Conservation (phyloP, 2,888 invertebrate species). For the Carpatolechia fugitivella region DNA sequence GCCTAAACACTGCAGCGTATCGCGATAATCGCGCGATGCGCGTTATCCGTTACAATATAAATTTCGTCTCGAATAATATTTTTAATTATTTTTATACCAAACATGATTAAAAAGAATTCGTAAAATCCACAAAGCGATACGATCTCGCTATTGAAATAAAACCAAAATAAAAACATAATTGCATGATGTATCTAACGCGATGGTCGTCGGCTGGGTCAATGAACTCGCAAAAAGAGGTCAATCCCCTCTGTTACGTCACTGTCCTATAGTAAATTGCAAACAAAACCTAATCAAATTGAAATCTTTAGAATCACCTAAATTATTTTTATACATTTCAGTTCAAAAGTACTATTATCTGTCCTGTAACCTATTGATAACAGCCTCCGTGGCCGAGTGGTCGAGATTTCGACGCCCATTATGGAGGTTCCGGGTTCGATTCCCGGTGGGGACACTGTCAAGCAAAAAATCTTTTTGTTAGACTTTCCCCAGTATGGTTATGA, state of each 20-base stretch:
- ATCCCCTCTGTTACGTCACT: constrained; percentile 56
- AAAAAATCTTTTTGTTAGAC: too few relatives aligned
- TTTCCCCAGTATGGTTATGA: too few relatives aligned
- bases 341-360: too few relatives aligned
- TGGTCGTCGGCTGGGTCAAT: constrained; percentile 65
- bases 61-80: not conserved
- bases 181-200: constrained; percentile 47
- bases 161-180: constrained; percentile 17
- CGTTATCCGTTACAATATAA: not conserved
- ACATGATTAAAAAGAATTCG: not conserved
- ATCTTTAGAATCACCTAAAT: too few relatives aligned
- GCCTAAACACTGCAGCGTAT: too few relatives aligned
- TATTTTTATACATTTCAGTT: too few relatives aligned
- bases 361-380: too few relatives aligned
- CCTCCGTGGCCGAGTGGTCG: too few relatives aligned
- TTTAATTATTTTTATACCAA: not conserved
- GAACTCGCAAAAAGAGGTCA: constrained; percentile 70
- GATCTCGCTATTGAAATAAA: constrained; percentile 11
- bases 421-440: too few relatives aligned
- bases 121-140: constrained; percentile 14
- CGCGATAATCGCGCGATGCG: not conserved
- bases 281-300: too few relatives aligned
- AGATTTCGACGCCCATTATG: too few relatives aligned
- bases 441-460: too few relatives aligned
- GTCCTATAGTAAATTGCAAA: constrained; percentile 39